Evolutionary conservation across 1,140 invertebrate species (phyloP).

Genomic region (Archegozetes longisetosus): DNA sequence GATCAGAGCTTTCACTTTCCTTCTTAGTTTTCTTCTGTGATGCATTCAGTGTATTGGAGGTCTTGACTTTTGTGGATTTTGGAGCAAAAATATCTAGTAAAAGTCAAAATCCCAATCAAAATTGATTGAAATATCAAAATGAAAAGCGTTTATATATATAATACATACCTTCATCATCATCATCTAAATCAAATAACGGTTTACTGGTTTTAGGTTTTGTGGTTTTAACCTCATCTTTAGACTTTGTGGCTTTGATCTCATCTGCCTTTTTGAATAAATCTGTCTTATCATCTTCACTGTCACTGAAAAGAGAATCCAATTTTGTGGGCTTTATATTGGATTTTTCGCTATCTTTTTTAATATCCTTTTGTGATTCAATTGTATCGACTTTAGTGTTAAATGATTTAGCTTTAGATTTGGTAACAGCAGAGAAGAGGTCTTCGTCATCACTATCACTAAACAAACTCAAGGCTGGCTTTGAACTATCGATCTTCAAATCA

Average conservation of each 20-base stretch:
- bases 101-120: too few species aligned
- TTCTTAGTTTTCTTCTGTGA: neutral
- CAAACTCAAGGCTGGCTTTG: neutral
- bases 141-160: too few species aligned
- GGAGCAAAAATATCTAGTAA: neutral
- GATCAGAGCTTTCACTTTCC: neutral
- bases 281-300: slow-evolving; percentile 5
- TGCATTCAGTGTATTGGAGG: neutral
- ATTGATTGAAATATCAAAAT: too few species aligned
- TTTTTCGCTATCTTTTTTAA: neutral
- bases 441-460: slow-evolving; percentile 12
- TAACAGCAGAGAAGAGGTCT: neutral
- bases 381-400: neutral
- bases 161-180: neutral
- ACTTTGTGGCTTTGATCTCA: too few species aligned
- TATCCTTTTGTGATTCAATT: neutral
- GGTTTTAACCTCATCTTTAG: too few species aligned
- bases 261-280: slow-evolving; percentile 7
- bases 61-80: neutral
- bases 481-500: too few species aligned
- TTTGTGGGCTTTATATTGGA: neutral
- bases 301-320: neutral
- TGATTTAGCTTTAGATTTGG: neutral
- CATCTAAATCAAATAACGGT: neutral
- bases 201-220: too few species aligned